These are phyloP conservation scores for Oreonectes daqikongensis DNA, from an alignment of 2,797 vertebrate species.

Conservation along the genomic window DNA sequence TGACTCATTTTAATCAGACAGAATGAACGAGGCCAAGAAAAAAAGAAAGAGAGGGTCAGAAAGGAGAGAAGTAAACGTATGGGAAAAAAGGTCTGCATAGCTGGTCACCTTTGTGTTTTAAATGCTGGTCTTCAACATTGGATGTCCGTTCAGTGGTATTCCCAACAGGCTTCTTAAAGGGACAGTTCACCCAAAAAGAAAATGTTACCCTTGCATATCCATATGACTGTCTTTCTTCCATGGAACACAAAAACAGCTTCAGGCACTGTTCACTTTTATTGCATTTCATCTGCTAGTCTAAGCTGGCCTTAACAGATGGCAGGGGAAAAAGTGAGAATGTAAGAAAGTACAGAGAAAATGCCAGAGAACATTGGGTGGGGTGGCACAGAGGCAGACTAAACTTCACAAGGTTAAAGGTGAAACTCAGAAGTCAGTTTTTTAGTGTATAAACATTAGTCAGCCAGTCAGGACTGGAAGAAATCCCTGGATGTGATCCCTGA, in stretches of 20 bases:
- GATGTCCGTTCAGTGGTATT: not conserved
- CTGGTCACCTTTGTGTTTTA: not conserved
- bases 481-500: conserved; percentile 42
- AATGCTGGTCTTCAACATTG: not conserved
- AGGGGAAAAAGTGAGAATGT: not conserved
- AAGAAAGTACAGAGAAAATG: not conserved
- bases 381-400: conserved; percentile 44
- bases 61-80: not conserved
- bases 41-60: not conserved
- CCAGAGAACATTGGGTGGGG: conserved; percentile 38
- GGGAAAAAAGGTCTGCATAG: not conserved
- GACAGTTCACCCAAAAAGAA: not conserved
- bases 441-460: conserved; percentile 36
- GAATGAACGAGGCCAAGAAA: not conserved
- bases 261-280: not conserved
- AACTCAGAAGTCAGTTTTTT: conserved; percentile 30
- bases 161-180: not conserved
- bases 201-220: too few relatives aligned
- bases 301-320: conserved; percentile 1
- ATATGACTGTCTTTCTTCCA: not conserved
- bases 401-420: conserved; percentile 21
- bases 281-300: not conserved
- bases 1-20: conserved; percentile 39
- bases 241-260: not conserved
- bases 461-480: conserved; percentile 37